phyloP scores from a whole-genome alignment of 2,797 vertebrate genomes.

The Hemibagrus guttatus region DNA sequence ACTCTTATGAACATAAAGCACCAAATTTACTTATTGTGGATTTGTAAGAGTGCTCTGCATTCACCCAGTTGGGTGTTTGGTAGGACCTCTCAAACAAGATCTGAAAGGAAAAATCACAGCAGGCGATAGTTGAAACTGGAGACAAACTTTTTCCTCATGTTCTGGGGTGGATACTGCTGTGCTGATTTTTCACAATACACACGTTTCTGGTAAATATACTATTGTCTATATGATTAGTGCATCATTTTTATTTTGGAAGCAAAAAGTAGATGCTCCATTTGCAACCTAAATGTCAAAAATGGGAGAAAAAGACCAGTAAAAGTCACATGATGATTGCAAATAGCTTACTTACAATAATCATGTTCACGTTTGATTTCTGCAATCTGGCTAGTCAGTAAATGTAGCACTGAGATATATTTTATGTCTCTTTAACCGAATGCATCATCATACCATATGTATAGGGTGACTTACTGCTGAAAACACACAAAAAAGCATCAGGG shows the following conservation, averaged over 20 bases:
- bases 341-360: background rate
- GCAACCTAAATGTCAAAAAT: background rate
- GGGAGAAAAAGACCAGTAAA: constrained; percentile 8
- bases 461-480: background rate
- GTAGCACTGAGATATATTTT: background rate
- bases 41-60: background rate
- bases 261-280: background rate
- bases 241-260: background rate
- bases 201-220: background rate
- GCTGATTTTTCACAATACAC: background rate
- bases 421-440: background rate
- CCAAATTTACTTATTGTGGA: background rate
- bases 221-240: background rate
- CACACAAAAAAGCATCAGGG: background rate
- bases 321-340: constrained; percentile 11
- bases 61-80: background rate
- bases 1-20: background rate
- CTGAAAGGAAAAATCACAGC: background rate
- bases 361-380: constrained; percentile 36
- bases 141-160: background rate
- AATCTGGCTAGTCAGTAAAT: constrained; percentile 47
- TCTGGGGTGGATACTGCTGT: background rate
- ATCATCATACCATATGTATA: background rate
- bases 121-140: background rate
- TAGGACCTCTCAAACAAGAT: background rate